Conservation (phyloP, 1,140 invertebrate species). For the Drosophila elegans region DNA sequence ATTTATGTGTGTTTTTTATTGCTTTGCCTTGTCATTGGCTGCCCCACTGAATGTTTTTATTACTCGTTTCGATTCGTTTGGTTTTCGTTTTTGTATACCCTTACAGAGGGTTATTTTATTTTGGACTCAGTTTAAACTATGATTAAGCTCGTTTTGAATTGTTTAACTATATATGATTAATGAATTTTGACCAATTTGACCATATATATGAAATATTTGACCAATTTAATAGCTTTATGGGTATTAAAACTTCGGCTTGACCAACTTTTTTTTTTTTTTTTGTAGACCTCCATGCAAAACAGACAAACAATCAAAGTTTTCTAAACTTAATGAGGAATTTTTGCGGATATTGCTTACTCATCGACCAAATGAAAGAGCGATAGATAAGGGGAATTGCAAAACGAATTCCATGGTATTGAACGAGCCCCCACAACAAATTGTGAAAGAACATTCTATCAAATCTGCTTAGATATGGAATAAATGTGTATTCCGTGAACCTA, state of each 20-base stretch:
- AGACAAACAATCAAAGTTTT: conserved; percentile 20
- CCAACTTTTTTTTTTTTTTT: background rate
- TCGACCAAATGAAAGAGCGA: conserved; percentile 5
- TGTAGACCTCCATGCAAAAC: conserved; percentile 15
- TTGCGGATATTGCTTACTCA: conserved; percentile 43
- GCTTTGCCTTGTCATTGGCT: conserved; percentile 44
- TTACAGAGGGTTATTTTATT: background rate
- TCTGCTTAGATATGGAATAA: background rate
- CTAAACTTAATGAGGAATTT: conserved; percentile 51
- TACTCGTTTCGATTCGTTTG: conserved; percentile 14
- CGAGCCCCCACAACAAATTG: conserved; percentile 28
- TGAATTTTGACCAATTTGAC: no score
- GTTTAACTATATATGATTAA: no score
- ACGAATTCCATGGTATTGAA: conserved; percentile 17
- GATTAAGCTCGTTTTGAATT: no score
- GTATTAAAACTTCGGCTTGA: background rate
- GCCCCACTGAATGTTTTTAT: conserved; percentile 29
- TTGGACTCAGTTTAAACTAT: no score
- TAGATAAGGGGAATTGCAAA: conserved; percentile 33
- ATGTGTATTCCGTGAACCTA: conserved; percentile 4
- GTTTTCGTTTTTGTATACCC: conserved; percentile 12
- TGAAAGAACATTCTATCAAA: conserved; percentile 7
- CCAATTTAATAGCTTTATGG: background rate
- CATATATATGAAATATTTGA: no score
- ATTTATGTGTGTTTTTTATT: conserved; percentile 57